These are phyloP conservation scores for Ornithoptera alexandrae DNA, from an alignment of 2,888 invertebrate genomes.

Conservation along the genomic window DNA sequence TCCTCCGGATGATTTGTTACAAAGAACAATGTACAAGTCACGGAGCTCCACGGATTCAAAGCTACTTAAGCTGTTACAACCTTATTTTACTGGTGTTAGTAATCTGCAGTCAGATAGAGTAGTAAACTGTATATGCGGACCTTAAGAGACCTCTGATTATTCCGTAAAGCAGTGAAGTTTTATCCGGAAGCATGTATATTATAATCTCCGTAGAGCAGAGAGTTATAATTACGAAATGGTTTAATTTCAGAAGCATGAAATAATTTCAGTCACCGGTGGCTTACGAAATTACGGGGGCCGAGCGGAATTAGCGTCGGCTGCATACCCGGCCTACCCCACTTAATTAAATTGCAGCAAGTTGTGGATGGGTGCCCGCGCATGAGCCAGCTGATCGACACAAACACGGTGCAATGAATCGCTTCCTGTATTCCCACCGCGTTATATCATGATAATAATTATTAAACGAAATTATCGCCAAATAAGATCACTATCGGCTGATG, in stretches of 20 bases:
- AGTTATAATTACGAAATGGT: too few species aligned
- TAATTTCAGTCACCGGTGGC: constrained; percentile 8
- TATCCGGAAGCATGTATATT: too few species aligned
- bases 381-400: constrained; percentile 11
- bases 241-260: not conserved
- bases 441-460: too few species aligned
- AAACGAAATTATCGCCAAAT: too few species aligned
- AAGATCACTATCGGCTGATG: too few species aligned
- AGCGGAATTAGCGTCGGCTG: constrained; percentile 46
- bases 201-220: too few species aligned
- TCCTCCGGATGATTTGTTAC: not conserved
- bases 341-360: constrained; percentile 49
- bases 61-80: not conserved
- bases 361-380: constrained; percentile 14
- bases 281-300: constrained; percentile 12
- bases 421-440: not conserved
- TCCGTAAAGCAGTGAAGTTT: too few species aligned
- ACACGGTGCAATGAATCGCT: constrained; percentile 13
- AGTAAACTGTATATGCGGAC: too few species aligned
- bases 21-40: not conserved
- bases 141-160: too few species aligned
- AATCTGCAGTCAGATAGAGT: not conserved
- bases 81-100: too few species aligned
- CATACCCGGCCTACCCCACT: constrained; percentile 45
- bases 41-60: not conserved